Evolutionary conservation across 2,888 invertebrate species (phyloP).

Genomic region (Meganola albula): DNA sequence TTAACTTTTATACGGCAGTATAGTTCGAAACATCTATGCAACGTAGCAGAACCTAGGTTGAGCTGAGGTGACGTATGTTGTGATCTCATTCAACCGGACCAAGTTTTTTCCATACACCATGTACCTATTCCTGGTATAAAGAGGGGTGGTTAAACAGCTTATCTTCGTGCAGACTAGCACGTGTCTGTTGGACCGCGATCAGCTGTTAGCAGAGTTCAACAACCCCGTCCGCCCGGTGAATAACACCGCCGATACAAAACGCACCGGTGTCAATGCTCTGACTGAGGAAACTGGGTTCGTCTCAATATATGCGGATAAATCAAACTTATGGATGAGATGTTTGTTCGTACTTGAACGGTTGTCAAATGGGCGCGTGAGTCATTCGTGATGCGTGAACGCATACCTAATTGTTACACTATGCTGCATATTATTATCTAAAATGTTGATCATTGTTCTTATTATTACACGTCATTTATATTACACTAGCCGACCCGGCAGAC

Average conservation of each 20-base stretch:
- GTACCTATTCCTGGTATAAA: constrained; percentile 11
- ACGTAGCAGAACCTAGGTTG: no score
- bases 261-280: constrained; percentile 41
- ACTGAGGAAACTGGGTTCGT: constrained; percentile 27
- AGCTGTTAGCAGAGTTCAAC: constrained; percentile 47
- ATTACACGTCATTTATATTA: no score
- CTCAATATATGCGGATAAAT: constrained; percentile 30
- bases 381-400: constrained; percentile 13
- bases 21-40: no score
- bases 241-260: constrained; percentile 39
- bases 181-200: constrained; percentile 40
- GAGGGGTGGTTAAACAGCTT: constrained; percentile 25
- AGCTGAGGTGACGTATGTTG: no score
- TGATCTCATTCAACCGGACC: no score
- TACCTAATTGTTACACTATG: no score
- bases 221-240: constrained; percentile 41
- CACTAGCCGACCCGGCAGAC: no score
- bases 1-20: no score
- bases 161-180: constrained; percentile 32
- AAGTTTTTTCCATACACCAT: not conserved
- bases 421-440: no score
- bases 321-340: constrained; percentile 22
- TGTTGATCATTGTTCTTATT: no score
- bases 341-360: constrained; percentile 19
- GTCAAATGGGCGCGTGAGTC: constrained; percentile 26